phyloP scores from a whole-genome alignment of 1,140 invertebrate species.

The Leptinotarsa texana region DNA sequence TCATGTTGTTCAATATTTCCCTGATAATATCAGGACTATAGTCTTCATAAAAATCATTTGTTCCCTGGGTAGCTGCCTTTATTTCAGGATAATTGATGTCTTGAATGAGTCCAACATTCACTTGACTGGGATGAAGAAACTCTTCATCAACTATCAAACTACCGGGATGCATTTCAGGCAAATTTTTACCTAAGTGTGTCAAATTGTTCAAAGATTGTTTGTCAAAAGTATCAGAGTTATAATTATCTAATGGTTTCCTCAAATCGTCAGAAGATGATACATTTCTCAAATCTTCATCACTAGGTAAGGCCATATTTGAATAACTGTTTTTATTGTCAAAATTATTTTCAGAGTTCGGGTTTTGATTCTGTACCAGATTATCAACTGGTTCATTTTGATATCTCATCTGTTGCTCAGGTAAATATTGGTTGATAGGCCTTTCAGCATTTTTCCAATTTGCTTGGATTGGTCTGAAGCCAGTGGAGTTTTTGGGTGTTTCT shows the following conservation, averaged over 20 bases:
- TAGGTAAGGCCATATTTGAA: not conserved
- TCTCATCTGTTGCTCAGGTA: not conserved
- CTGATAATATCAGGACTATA: constrained; percentile 35
- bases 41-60: constrained; percentile 36
- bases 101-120: constrained; percentile 44
- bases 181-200: constrained; percentile 13
- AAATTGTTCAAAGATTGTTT: not conserved
- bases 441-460: not conserved
- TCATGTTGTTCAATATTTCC: constrained; percentile 37
- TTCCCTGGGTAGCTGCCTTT: constrained; percentile 33
- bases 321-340: not conserved
- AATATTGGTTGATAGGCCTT: not conserved
- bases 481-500: not conserved
- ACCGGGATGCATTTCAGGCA: constrained; percentile 24
- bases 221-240: not conserved
- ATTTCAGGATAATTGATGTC: constrained; percentile 47
- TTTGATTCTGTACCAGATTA: too few relatives aligned
- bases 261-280: not conserved
- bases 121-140: constrained; percentile 38
- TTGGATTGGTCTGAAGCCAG: constrained; percentile 22
- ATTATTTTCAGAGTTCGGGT: not conserved
- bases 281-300: not conserved
- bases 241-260: not conserved
- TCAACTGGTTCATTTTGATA: not conserved
- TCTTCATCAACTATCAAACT: constrained; percentile 36